Evolutionary conservation across 2,888 invertebrate species (phyloP).

Genomic region (Torymus texanus): DNA sequence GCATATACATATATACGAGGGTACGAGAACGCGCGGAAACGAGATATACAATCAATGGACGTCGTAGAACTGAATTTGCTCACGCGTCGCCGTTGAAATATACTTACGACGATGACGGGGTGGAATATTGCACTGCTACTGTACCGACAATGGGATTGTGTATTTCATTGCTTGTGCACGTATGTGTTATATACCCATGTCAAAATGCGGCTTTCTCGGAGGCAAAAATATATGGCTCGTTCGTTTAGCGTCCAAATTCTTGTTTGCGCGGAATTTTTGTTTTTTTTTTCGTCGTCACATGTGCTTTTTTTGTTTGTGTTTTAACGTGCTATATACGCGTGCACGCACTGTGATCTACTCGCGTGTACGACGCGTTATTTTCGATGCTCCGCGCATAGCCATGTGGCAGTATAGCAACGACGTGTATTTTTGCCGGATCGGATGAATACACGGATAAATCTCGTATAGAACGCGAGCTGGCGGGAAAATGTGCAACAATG

Average conservation of each 20-base stretch:
- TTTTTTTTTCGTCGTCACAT: background rate
- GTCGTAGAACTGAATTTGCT: slow-evolving; percentile 47
- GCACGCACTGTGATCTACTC: background rate
- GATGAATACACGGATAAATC: too few relatives aligned
- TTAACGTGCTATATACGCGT: background rate
- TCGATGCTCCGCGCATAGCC: too few relatives aligned
- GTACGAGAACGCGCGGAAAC: background rate
- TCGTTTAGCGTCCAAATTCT: slow-evolving; percentile 15
- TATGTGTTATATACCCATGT: background rate
- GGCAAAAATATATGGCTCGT: slow-evolving; percentile 23
- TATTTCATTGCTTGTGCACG: slow-evolving; percentile 17
- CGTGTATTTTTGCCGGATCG: too few relatives aligned
- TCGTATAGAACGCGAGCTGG: too few relatives aligned
- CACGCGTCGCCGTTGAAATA: slow-evolving; percentile 48
- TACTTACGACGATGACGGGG: slow-evolving; percentile 49
- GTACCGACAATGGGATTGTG: slow-evolving; percentile 8
- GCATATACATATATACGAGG: too few relatives aligned
- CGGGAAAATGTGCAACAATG: too few relatives aligned
- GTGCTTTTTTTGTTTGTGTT: background rate
- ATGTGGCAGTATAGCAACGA: too few relatives aligned
- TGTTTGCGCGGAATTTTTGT: background rate
- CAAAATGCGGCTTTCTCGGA: slow-evolving; percentile 33
- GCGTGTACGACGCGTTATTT: background rate
- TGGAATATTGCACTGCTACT: slow-evolving; percentile 34
- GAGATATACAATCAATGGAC: slow-evolving; percentile 37